phyloP scores from a whole-genome alignment of 2,888 invertebrate species.

The Tiliacea aurago region DNA sequence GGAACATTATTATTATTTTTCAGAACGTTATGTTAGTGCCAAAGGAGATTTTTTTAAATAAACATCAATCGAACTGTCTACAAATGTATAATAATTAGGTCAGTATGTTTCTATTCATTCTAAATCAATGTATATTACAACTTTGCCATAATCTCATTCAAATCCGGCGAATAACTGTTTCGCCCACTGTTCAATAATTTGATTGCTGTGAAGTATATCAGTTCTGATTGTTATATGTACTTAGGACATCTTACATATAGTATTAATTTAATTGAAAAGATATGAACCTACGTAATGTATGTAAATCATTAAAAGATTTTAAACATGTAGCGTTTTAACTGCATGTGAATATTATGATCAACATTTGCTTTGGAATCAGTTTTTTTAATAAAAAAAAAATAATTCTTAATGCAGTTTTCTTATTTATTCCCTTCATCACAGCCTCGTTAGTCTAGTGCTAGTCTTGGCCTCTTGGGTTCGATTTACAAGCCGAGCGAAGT shows the following conservation, averaged over 20 bases:
- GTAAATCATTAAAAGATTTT: slow-evolving; percentile 66
- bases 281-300: slow-evolving; percentile 63
- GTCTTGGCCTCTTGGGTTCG: too few species aligned
- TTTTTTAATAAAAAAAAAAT: slow-evolving; percentile 85
- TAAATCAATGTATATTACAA: slow-evolving; percentile 45
- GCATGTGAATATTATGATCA: slow-evolving; percentile 84
- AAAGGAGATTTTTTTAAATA: slow-evolving; percentile 70
- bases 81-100: slow-evolving; percentile 42
- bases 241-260: slow-evolving; percentile 59
- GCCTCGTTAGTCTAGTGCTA: background rate
- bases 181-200: slow-evolving; percentile 34
- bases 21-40: slow-evolving; percentile 76
- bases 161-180: slow-evolving; percentile 17
- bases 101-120: slow-evolving; percentile 32
- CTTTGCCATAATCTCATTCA: slow-evolving; percentile 42
- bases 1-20: slow-evolving; percentile 68
- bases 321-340: slow-evolving; percentile 85
- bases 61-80: slow-evolving; percentile 44
- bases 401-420: slow-evolving; percentile 72
- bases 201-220: slow-evolving; percentile 49
- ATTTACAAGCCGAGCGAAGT: background rate
- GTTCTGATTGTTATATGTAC: slow-evolving; percentile 58
- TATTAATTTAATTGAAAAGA: slow-evolving; percentile 61
- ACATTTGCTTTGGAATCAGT: slow-evolving; percentile 89
- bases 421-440: slow-evolving; percentile 35